Conservation (phyloP, 2,888 invertebrate species). For the Pseudococcus longispinus region DNA sequence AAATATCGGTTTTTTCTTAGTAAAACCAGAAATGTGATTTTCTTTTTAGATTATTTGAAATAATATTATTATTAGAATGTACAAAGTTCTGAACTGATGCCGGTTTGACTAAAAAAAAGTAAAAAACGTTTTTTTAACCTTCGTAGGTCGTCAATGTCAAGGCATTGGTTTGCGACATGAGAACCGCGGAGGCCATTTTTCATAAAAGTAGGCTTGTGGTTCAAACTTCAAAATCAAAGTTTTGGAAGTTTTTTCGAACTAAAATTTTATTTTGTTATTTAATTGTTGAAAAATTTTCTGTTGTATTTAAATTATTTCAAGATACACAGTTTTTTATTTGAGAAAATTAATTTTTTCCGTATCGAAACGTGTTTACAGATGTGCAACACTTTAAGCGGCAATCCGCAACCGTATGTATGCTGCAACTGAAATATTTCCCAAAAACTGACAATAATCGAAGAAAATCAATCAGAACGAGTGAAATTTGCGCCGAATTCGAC, state of each 20-base stretch:
- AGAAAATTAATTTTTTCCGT: not conserved
- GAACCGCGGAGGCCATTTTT: not conserved
- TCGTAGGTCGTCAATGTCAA: not conserved
- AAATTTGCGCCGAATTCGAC: not conserved
- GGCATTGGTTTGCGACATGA: not conserved
- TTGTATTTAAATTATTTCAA: not conserved
- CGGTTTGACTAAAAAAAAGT: no score
- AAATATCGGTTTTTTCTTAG: no score
- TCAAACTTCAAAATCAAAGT: slow-evolving; percentile 32
- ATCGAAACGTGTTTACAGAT: slow-evolving; percentile 1
- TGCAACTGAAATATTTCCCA: not conserved
- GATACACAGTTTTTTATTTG: not conserved
- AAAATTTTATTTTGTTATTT: slow-evolving; percentile 11
- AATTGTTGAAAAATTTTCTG: not conserved
- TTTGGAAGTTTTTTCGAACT: slow-evolving; percentile 29
- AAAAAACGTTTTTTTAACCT: not conserved
- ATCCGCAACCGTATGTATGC: slow-evolving; percentile 22
- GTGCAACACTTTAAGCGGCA: not conserved
- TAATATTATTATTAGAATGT: no score
- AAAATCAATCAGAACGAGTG: not conserved
- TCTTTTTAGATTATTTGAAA: no score
- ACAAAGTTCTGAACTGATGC: no score
- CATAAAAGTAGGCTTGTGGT: slow-evolving; percentile 21
- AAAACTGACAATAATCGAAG: not conserved
- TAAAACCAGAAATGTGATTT: no score